Evolutionary conservation across 2,888 invertebrate species (phyloP).

Genomic region (Pseudococcus jackbeardsleyi): DNA sequence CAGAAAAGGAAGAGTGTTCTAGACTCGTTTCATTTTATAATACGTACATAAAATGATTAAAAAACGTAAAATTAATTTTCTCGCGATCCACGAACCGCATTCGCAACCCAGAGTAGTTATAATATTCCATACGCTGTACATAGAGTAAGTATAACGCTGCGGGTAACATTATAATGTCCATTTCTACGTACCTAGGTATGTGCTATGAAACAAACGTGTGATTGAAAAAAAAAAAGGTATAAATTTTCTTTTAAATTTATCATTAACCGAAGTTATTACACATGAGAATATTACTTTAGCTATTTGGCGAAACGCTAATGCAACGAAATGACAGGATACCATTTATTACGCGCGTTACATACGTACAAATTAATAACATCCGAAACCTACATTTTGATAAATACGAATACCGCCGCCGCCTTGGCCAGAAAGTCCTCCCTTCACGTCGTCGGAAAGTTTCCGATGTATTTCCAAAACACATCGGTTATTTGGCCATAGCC

Average conservation of each 20-base stretch:
- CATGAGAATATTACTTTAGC: constrained; percentile 42
- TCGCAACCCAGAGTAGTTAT: not conserved
- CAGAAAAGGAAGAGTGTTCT: not conserved
- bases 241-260: constrained; percentile 23
- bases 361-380: constrained; percentile 59
- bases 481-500: constrained; percentile 5
- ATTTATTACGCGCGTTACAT: constrained; percentile 51
- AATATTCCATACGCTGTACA: not conserved
- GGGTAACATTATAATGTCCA: constrained; percentile 3
- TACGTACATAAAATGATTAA: constrained; percentile 5
- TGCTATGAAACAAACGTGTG: not conserved
- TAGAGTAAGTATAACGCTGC: constrained; percentile 16
- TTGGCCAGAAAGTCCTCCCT: not conserved
- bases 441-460: not conserved
- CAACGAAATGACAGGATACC: constrained; percentile 52
- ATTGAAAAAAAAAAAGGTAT: not conserved
- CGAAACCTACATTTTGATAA: constrained; percentile 60
- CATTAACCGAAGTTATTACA: constrained; percentile 15
- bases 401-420: not conserved
- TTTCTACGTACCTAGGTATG: not conserved
- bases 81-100: constrained; percentile 19
- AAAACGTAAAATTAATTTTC: constrained; percentile 28
- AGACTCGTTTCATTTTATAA: constrained; percentile 16
- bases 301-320: constrained; percentile 30
- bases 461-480: not conserved